Conservation (phyloP, 2,888 invertebrate species). For the Aphodius sticticus region DNA sequence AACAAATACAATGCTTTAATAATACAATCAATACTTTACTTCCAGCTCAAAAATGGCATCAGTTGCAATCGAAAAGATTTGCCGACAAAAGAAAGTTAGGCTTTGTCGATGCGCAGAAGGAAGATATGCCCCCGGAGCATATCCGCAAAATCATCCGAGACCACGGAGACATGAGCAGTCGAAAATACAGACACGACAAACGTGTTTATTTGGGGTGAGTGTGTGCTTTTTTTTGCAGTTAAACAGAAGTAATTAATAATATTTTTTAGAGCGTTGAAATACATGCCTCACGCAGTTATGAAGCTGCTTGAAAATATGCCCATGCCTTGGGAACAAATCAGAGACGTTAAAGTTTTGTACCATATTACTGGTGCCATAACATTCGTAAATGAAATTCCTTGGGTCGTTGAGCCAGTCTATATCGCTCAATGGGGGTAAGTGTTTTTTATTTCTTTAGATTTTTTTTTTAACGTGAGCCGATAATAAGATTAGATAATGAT, state of each 20-base stretch:
- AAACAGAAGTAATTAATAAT: constrained; percentile 17
- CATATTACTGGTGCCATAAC: constrained; percentile 99
- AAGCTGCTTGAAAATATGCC: constrained; percentile 99
- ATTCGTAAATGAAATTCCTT: constrained; percentile 99
- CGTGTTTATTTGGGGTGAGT: constrained; percentile 90
- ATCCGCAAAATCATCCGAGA: constrained; percentile 98
- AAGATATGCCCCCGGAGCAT: constrained; percentile 99
- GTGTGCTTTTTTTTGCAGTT: background rate
- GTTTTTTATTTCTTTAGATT: constrained; percentile 5
- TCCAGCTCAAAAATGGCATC: constrained; percentile 95
- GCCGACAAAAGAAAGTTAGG: constrained; percentile 99
- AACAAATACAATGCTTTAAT: no score
- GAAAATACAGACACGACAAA: constrained; percentile 98
- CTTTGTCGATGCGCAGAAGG: constrained; percentile 98
- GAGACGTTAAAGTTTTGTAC: constrained; percentile 96
- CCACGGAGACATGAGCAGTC: constrained; percentile 99
- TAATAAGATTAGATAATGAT: no score
- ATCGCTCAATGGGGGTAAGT: constrained; percentile 98
- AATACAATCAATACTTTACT: no score
- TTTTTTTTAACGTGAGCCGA: no score
- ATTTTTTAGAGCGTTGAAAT: constrained; percentile 84
- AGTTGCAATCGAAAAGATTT: constrained; percentile 97
- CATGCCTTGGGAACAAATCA: constrained; percentile 99
- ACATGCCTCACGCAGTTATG: constrained; percentile 99
- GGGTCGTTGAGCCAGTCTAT: constrained; percentile 99